Base-by-base conservation (phyloP, 1,140 invertebrate genomes). In the Propsilocerus akamusi region DNA sequence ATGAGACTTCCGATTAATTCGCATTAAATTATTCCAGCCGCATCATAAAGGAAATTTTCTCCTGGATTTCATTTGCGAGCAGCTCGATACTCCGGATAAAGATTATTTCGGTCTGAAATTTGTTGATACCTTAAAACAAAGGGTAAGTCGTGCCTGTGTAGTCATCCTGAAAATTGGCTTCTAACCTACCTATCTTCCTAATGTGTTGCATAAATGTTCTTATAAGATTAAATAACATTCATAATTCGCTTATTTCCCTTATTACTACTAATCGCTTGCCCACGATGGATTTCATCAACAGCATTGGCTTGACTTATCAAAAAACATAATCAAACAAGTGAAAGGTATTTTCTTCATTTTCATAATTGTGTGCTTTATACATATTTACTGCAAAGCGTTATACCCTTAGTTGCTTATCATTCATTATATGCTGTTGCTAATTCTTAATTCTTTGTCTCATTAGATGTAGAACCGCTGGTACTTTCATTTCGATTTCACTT, bases 71-170 rank as follows among this genome's bases (percentile, higher is more conserved):
- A 85, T 96, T 50, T 97, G 92, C 67, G 80, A 86, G 57, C 85
- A 93, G 62, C 72, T 97, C 51, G 91, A 95, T 70, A 78, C 97
- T 54, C 76, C 89, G 53, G 94, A 97, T 70, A 94, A 88, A 58
- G 94, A 97, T 70, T 97, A 97, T 69, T 97, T 97, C 71, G 94
- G 94, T 7, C 75, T 98, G 23, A 76, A 92, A 52, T 97, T 88
- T 80, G 89, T 95, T 26, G 93, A 97, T 70, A 68, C 77, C 25
- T 78, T 81, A 56, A 92, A 92, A 58, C 91, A 97, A 69, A 78
- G 93, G 72, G 93, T 91, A 71, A 77, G 72, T 62, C 47, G 47
- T 8, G 1, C 25, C 46, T 47, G n/a, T n/a, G n/a, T n/a, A n/a
- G n/a, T n/a, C n/a, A n/a, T n/a, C n/a, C n/a, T n/a, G n/a, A n/a